These are phyloP conservation scores for Rallus crepitans DNA, from an alignment of 2,797 vertebrate genomes.

Conservation along the genomic window DNA sequence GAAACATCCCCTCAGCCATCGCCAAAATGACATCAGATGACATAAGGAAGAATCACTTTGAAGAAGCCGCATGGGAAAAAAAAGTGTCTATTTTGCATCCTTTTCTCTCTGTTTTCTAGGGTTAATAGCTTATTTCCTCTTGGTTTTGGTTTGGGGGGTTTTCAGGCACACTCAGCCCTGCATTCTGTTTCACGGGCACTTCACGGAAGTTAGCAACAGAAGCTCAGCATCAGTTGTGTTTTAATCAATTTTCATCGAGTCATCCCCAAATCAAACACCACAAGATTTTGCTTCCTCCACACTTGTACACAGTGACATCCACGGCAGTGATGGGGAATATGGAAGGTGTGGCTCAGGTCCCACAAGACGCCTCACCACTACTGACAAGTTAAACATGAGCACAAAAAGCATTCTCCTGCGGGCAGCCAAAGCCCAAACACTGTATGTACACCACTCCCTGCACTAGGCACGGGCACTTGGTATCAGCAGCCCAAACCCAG, in stretches of 20 bases:
- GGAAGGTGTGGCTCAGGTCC: neutral
- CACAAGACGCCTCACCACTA: neutral
- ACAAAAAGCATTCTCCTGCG: neutral
- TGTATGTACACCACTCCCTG: neutral
- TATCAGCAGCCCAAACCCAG: neutral
- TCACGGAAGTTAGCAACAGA: neutral
- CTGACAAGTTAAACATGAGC: neutral
- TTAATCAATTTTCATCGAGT: neutral
- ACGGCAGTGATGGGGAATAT: neutral
- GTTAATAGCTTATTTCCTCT: constrained; percentile 4
- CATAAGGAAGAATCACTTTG: neutral
- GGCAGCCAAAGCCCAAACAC: neutral
- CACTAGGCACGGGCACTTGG: neutral
- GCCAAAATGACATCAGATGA: neutral
- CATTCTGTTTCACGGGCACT: neutral
- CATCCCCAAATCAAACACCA: neutral
- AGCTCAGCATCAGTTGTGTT: neutral
- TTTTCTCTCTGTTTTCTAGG: neutral
- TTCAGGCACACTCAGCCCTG: neutral
- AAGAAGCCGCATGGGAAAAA: neutral
- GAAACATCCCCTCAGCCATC: neutral
- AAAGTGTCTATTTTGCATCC: neutral
- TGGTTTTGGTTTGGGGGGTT: no score
- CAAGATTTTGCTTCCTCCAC: neutral
- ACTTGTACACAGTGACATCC: neutral